Base-by-base conservation (phyloP, 2,888 invertebrate species). In the Hecatera dysodea region DNA sequence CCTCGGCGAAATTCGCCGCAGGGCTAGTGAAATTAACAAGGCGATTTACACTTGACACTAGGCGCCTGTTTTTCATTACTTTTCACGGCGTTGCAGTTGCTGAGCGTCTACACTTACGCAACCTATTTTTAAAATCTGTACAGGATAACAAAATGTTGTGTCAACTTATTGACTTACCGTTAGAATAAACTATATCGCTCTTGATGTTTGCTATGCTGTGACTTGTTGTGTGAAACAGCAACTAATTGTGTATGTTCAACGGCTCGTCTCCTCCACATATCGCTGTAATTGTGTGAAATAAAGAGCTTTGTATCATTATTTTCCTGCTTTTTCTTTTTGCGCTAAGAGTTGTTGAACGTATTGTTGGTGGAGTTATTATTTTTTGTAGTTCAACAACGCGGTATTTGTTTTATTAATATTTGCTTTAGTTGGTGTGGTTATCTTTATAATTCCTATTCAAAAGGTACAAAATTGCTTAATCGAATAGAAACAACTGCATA, bases 41-140 rank as follows among this genome's bases (percentile, higher is more conserved):
- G 95, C 95, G 96, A 96, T 96, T 96, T 96, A 95, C 95, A 94
- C 96, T 96, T 95, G 95, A 94, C 95, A 95, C 95, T 93, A 93
- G 93, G 91, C 84, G 82, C 77, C 92, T 94, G 93, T 92, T 94
- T 95, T 95, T 91, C 92, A 93, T 94, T 93, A 93, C 93, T 93
- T 92, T 93, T 90, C 90, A 88, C 89, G 86, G 84, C 84, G 83
- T 84, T 86, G 86, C 90, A 88, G 80, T 85, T 86, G 82, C 86
- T 86, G 83, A 83, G 83, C 83, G 89, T 87, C 84, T 86, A 82
- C 82, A 88, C 87, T 89, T 88, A 77, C 85, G 84, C 83, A 82
- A 87, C 88, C 83, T 87, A 86, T 88, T 90, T 90, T 88, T 87
- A 75, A 80, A 84, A 83, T 83, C 76, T 79, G 76, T 84, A 83